Evolutionary conservation across 2,888 invertebrate species (phyloP).

Genomic region (Eueremaeus valkanovi): DNA sequence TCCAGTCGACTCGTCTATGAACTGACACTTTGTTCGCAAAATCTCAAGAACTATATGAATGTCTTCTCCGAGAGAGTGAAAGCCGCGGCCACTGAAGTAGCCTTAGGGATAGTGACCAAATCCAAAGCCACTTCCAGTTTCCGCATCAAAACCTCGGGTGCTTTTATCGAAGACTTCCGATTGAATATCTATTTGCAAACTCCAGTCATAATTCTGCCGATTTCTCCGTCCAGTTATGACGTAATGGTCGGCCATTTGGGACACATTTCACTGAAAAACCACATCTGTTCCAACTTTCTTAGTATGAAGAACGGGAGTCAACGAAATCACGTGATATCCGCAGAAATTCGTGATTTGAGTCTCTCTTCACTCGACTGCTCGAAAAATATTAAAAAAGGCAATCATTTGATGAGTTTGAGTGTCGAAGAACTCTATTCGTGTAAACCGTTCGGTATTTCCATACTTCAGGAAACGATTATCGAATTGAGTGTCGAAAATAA

Average conservation of each 20-base stretch:
- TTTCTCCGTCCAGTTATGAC: conserved; percentile 69
- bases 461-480: conserved; percentile 81
- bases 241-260: conserved; percentile 90
- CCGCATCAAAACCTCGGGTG: not conserved
- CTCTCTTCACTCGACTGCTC: conserved; percentile 70
- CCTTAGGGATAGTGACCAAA: conserved; percentile 65
- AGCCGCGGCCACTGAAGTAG: conserved; percentile 89
- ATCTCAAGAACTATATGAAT: conserved; percentile 81
- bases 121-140: not conserved
- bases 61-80: conserved; percentile 79
- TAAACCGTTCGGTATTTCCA: conserved; percentile 67
- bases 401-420: conserved; percentile 53
- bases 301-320: not conserved
- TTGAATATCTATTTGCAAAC: conserved; percentile 78
- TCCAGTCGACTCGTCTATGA: conserved; percentile 80
- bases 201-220: conserved; percentile 83
- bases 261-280: conserved; percentile 62
- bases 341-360: conserved; percentile 81
- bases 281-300: conserved; percentile 23
- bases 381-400: conserved; percentile 45
- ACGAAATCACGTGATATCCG: conserved; percentile 47
- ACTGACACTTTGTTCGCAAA: conserved; percentile 78
- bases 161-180: conserved; percentile 42
- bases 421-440: conserved; percentile 72
- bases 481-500: conserved; percentile 63